Percentiles rank a stretch among this genome's conserved stretches.
Evolutionary conservation across 1,140 invertebrate species (phyloP).

Genomic region (Mactra quadrangularis): DNA sequence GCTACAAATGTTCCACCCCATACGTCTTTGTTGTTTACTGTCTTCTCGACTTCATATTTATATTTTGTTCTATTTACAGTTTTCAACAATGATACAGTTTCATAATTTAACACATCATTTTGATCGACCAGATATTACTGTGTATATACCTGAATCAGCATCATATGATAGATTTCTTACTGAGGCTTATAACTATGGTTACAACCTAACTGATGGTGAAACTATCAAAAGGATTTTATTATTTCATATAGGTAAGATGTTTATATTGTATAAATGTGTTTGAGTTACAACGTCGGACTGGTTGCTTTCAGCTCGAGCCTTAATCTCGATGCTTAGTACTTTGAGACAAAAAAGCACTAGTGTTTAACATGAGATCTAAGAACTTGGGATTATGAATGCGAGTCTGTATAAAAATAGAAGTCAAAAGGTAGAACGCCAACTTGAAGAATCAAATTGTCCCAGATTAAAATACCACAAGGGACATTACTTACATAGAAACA

Average conservation of each 20-base stretch:
- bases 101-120: slow-evolving; percentile 30
- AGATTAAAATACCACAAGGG: too few relatives aligned
- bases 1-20: background rate
- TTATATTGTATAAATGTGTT: background rate
- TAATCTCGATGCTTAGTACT: too few relatives aligned
- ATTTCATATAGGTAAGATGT: slow-evolving; percentile 69
- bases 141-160: slow-evolving; percentile 42
- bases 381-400: too few relatives aligned
- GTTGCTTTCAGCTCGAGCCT: too few relatives aligned
- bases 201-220: slow-evolving; percentile 55
- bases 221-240: slow-evolving; percentile 54
- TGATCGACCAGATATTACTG: slow-evolving; percentile 34
- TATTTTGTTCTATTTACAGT: slow-evolving; percentile 38
- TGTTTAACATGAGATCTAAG: too few relatives aligned
- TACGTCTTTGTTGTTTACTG: background rate
- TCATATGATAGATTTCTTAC: slow-evolving; percentile 6
- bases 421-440: too few relatives aligned
- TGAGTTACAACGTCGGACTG: too few relatives aligned
- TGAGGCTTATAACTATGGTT: slow-evolving; percentile 51
- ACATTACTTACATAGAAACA: too few relatives aligned
- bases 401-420: too few relatives aligned
- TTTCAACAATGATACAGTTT: slow-evolving; percentile 19
- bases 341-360: too few relatives aligned
- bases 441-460: too few relatives aligned
- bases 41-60: background rate